Percentiles rank a stretch among this genome's conserved stretches.
Conservation (phyloP, 2,113 vertebrate genomes). For the Trogon surrucura region DNA sequence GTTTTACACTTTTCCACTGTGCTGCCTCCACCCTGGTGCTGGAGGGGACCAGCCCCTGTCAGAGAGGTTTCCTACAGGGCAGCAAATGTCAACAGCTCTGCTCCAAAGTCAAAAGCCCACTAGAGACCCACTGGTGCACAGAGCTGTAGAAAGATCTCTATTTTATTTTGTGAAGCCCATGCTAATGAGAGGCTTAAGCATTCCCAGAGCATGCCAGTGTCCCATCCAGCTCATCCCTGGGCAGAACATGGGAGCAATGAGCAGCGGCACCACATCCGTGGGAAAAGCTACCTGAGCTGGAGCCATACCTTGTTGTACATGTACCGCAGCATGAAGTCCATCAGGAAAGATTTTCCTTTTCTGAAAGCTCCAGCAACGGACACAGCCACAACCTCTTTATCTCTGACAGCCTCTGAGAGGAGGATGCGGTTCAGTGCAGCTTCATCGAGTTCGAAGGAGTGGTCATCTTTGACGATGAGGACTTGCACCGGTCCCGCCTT, state of each 20-base stretch:
- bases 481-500: slow-evolving; percentile 93
- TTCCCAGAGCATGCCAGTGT: neutral
- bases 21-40: neutral
- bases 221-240: neutral
- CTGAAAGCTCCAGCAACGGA: slow-evolving; percentile 97
- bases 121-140: neutral
- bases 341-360: slow-evolving; percentile 98
- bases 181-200: neutral
- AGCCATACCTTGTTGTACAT: slow-evolving; percentile 92
- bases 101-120: neutral
- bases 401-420: slow-evolving; percentile 89
- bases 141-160: neutral
- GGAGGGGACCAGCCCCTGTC: neutral
- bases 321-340: slow-evolving; percentile 99
- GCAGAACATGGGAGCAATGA: rapidly evolving
- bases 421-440: slow-evolving; percentile 90
- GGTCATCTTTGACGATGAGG: slow-evolving; percentile 95
- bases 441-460: slow-evolving; percentile 97
- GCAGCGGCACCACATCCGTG: neutral
- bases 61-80: neutral
- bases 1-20: neutral
- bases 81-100: neutral
- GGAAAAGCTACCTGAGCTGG: neutral
- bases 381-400: slow-evolving; percentile 94
- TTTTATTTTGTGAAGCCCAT: neutral